Evolutionary conservation across 2,113 vertebrate genomes (phyloP), one percentile per base, ranked within the genome.

Genomic region (Nyctereutes procyonoides): DNA sequence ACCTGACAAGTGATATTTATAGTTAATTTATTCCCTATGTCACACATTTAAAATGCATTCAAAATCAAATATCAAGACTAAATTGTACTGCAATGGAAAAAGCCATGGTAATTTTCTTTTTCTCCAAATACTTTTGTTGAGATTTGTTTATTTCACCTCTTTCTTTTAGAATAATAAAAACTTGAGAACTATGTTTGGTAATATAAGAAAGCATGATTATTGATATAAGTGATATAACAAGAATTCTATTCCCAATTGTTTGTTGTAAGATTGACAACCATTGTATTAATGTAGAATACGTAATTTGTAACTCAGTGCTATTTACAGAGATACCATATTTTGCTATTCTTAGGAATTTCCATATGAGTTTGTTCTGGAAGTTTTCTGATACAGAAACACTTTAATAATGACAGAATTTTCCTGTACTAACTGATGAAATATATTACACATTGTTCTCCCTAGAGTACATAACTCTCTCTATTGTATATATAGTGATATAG

Each of bases 1-100:
- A 11, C 16, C 53, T 65, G 73, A 77, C 88, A 94, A 86, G 83
- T 73, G 53, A 6, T 63, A 76, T 74, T 94, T 69, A 48, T 80
- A 67, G 32, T 67, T 76, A 69, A 69, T 81, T 84, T 73, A 85
- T 93, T 79, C 92, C 43, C 13, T 94, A 28, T 88, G 53, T 48
- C 84, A 19, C 82, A 60, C 15, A 58, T 73, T 82, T 86, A 71
- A 88, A 96, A 92, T 92, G 53, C 43, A 51, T 63, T 90, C 69
- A 83, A 51, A 93, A 63, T 96, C 24, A 96, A 93, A 96, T 88
- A 94, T 81, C 19, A 80, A 73, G n/a, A 48, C 19, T 63, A 81
- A 69, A 93, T 93, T 93, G 4, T 76, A 76, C 26, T 84, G n/a
- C 28, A 93, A 15, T 4, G 48, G 32, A 84, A 94, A 96, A 96